These are phyloP conservation scores for Oryctes rhinoceros DNA, from an alignment of 1,140 invertebrate species.

Conservation along the genomic window DNA sequence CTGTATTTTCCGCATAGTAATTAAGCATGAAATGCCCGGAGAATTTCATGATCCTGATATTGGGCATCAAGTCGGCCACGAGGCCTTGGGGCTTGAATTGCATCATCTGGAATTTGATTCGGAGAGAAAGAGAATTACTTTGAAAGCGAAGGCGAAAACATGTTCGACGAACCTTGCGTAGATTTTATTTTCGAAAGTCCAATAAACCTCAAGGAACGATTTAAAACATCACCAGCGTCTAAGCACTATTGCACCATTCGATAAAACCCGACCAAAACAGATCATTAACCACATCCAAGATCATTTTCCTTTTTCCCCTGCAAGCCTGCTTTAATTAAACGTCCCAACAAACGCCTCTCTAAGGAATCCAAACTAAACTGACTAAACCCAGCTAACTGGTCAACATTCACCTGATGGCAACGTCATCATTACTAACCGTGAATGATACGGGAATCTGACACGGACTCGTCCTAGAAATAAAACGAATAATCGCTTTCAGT, in stretches of 20 bases:
- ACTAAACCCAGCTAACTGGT: background rate
- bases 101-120: slow-evolving; percentile 63
- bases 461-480: background rate
- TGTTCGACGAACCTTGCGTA: background rate
- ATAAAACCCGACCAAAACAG: background rate
- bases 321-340: background rate
- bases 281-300: background rate
- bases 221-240: background rate
- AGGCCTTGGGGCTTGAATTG: slow-evolving; percentile 71
- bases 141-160: background rate
- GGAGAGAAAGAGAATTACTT: no score
- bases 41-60: slow-evolving; percentile 79
- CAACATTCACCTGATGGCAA: background rate
- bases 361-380: background rate
- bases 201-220: background rate
- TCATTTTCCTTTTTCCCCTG: background rate
- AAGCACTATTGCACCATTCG: background rate
- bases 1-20: slow-evolving; percentile 70
- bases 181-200: background rate
- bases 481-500: background rate
- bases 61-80: slow-evolving; percentile 82
- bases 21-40: slow-evolving; percentile 81
- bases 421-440: background rate
- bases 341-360: background rate
- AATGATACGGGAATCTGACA: background rate